Evolutionary conservation across 2,797 vertebrate species (phyloP).

Genomic region (Poeciliopsis paucimaculata): DNA sequence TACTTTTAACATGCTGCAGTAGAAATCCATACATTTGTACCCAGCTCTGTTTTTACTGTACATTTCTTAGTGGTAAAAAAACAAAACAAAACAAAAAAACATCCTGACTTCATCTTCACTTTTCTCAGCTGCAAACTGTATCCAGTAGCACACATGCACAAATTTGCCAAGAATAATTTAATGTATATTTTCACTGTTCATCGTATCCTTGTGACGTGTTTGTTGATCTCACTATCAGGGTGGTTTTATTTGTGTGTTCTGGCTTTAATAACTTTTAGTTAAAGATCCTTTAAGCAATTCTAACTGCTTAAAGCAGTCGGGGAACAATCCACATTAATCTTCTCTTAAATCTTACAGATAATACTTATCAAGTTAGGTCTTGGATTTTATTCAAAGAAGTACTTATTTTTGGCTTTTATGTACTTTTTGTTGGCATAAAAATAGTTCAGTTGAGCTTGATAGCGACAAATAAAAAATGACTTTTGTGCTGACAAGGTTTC

Average conservation of each 20-base stretch:
- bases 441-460: background rate
- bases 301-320: background rate
- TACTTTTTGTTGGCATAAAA: background rate
- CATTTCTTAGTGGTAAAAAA: background rate
- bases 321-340: background rate
- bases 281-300: background rate
- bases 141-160: background rate
- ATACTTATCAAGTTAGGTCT: background rate
- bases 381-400: background rate
- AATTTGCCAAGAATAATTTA: background rate
- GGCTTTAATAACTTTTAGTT: background rate
- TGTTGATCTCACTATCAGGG: background rate
- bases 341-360: background rate
- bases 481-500: constrained; percentile 23
- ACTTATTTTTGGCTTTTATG: background rate
- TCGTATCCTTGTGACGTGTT: background rate
- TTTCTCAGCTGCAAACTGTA: background rate
- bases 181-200: background rate
- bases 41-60: background rate
- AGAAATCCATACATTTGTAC: background rate
- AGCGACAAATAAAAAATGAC: constrained; percentile 13
- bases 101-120: background rate
- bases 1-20: background rate
- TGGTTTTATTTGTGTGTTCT: background rate
- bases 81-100: no score